These are phyloP conservation scores for Calidris pygmaea DNA, from an alignment of 2,113 vertebrate species.

Conservation along the genomic window DNA sequence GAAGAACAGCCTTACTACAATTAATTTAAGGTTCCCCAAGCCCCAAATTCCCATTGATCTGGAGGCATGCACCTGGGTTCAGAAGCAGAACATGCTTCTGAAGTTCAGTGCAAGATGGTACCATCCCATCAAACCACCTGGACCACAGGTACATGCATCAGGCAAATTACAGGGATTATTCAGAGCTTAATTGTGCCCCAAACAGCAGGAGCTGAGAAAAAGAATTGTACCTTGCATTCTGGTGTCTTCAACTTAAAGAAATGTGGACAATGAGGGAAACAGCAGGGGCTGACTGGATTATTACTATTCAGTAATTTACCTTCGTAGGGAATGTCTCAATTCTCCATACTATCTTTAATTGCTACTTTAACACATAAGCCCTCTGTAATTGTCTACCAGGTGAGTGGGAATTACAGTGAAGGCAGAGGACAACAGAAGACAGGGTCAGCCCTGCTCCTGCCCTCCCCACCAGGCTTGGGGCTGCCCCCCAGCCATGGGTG, in stretches of 20 bases:
- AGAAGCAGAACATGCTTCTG: not conserved
- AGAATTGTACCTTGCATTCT: not conserved
- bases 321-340: not conserved
- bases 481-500: not conserved
- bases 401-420: not conserved
- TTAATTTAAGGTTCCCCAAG: not conserved
- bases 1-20: not conserved
- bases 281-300: not conserved
- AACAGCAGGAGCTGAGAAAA: not conserved
- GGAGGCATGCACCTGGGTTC: fast-evolving
- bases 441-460: not conserved
- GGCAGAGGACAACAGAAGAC: not conserved
- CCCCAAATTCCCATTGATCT: not conserved
- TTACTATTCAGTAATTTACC: not conserved
- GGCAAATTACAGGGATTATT: not conserved
- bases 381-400: not conserved
- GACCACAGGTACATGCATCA: fast-evolving
- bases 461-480: not conserved
- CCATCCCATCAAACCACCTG: not conserved
- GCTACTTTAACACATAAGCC: not conserved
- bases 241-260: fast-evolving
- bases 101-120: not conserved
- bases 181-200: not conserved
- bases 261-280: fast-evolving
- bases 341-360: not conserved